A percentile compares a stretch with the other conserved stretches of the same genome.
phyloP scores from a whole-genome alignment of 2,888 invertebrate species.

The Hesperia comma region DNA sequence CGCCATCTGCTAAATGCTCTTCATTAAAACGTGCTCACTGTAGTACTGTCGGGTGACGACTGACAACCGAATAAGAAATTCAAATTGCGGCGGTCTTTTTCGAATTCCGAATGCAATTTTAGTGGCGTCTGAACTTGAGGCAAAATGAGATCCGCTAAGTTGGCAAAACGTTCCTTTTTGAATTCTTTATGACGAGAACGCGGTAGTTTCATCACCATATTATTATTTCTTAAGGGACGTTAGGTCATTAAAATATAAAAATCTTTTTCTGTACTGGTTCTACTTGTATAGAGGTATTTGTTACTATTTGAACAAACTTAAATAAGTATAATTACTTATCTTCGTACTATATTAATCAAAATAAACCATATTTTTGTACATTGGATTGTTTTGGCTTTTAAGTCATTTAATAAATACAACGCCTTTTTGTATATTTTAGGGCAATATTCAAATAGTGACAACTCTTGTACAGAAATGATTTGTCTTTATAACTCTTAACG shows the following conservation, averaged over 20 bases:
- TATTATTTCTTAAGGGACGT: background rate
- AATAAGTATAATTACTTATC: too few species aligned
- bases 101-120: conserved; percentile 59
- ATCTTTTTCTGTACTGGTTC: background rate
- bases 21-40: conserved; percentile 71
- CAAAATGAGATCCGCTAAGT: conserved; percentile 36
- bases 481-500: too few species aligned
- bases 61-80: conserved; percentile 66
- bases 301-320: too few species aligned
- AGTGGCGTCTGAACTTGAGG: conserved; percentile 47
- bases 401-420: too few species aligned
- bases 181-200: conserved; percentile 22
- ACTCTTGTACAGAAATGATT: too few species aligned
- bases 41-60: conserved; percentile 54
- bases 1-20: conserved; percentile 72
- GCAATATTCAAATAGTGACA: too few species aligned
- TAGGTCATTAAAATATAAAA: conserved; percentile 7
- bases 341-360: too few species aligned
- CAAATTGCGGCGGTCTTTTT: conserved; percentile 65
- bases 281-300: background rate
- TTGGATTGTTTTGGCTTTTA: too few species aligned
- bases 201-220: conserved; percentile 11
- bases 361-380: too few species aligned
- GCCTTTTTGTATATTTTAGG: too few species aligned
- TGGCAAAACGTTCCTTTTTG: conserved; percentile 28